phyloP scores from a whole-genome alignment of 2,888 invertebrate genomes.

The Seladonia tumulorum region DNA sequence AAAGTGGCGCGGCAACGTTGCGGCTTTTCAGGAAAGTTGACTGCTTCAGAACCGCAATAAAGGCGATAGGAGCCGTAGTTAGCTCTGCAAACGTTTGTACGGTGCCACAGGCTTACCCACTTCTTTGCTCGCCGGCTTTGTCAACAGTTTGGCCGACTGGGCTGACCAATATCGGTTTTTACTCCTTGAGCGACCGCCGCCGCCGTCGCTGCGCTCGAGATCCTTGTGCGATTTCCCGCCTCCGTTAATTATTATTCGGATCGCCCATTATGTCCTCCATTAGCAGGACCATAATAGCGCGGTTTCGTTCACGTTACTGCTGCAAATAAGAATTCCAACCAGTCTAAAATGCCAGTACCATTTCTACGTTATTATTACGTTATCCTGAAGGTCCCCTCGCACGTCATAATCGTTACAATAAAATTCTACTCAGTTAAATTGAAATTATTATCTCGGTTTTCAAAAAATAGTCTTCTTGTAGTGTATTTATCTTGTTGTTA shows the following conservation, averaged over 20 bases:
- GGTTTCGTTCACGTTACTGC: not conserved
- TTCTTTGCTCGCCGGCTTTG: conserved; percentile 33
- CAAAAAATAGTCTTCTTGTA: too few relatives aligned
- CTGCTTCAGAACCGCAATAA: conserved; percentile 11
- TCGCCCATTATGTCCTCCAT: not conserved
- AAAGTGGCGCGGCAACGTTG: not conserved
- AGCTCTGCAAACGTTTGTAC: conserved; percentile 30
- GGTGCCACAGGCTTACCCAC: not conserved
- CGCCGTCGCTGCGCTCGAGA: not conserved
- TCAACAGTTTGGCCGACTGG: conserved; percentile 14
- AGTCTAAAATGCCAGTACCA: not conserved
- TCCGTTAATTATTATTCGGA: not conserved
- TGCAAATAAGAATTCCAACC: not conserved
- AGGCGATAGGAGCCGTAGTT: not conserved
- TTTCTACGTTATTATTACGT: not conserved
- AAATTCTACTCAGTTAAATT: too few relatives aligned
- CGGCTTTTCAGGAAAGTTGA: not conserved
- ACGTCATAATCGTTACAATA: too few relatives aligned
- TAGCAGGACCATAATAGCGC: not conserved
- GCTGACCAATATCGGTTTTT: conserved; percentile 45
- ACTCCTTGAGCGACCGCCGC: conserved; percentile 32
- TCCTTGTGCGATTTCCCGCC: not conserved
- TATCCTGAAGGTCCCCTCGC: not conserved
- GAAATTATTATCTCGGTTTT: too few relatives aligned
- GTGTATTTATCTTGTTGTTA: too few relatives aligned